Evolutionary conservation across 2,888 invertebrate genomes (phyloP).

Genomic region (Drosophila mercatorum): DNA sequence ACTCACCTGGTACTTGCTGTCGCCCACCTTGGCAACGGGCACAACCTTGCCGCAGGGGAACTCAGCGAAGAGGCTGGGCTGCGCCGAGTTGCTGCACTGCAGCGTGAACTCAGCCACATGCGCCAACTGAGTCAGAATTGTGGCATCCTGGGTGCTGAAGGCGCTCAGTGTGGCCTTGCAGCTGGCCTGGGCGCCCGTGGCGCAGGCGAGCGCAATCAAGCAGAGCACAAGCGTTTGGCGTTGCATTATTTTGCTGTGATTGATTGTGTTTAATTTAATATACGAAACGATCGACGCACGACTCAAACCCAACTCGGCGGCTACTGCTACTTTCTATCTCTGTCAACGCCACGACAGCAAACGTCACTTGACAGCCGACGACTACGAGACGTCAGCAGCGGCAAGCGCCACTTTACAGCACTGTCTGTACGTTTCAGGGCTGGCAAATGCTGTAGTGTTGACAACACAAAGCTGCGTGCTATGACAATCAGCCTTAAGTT

Average conservation of each 20-base stretch:
- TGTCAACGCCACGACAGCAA: constrained; percentile 72
- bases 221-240: constrained; percentile 64
- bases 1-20: constrained; percentile 93
- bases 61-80: constrained; percentile 94
- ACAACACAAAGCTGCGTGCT: neutral
- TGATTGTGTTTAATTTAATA: constrained; percentile 4
- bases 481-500: constrained; percentile 2
- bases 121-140: constrained; percentile 94
- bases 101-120: constrained; percentile 96
- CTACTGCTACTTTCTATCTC: constrained; percentile 56
- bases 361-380: constrained; percentile 64
- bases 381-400: constrained; percentile 49
- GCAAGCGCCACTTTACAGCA: constrained; percentile 17
- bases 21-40: constrained; percentile 91
- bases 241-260: constrained; percentile 60
- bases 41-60: constrained; percentile 92
- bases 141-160: constrained; percentile 96
- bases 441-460: constrained; percentile 1
- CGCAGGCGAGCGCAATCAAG: constrained; percentile 60
- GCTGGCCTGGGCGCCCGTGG: constrained; percentile 73
- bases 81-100: constrained; percentile 90
- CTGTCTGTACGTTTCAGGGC: neutral
- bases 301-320: constrained; percentile 16
- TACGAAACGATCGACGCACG: neutral
- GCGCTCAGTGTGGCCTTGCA: constrained; percentile 90